Conservation (phyloP, 2,888 invertebrate genomes). For the Drosophila incognita region DNA sequence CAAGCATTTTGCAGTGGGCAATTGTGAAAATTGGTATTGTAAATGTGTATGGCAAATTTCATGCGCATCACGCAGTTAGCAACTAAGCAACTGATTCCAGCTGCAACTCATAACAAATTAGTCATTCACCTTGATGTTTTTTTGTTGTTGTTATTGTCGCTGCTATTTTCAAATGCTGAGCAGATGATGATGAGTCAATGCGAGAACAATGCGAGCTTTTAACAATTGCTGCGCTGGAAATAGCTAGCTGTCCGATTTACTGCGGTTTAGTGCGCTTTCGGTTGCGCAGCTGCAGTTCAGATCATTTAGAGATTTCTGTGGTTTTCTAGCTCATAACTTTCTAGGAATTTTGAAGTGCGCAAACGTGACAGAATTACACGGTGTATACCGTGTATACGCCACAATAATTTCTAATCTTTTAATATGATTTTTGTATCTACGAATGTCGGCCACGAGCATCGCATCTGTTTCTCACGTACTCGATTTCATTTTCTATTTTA, state of each 20-base stretch:
- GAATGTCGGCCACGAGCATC: slow-evolving; percentile 38
- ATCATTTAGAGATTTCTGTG: slow-evolving; percentile 48
- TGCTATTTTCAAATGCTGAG: slow-evolving; percentile 31
- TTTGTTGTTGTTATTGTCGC: slow-evolving; percentile 5
- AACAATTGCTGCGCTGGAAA: slow-evolving; percentile 28
- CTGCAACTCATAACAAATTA: slow-evolving; percentile 45
- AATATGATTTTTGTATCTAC: slow-evolving; percentile 61
- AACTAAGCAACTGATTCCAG: slow-evolving; percentile 22
- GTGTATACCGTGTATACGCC: slow-evolving; percentile 3
- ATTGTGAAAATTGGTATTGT: slow-evolving; percentile 44
- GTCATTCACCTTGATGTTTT: slow-evolving; percentile 10
- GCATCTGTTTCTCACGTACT: slow-evolving; percentile 61
- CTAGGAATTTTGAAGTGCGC: slow-evolving; percentile 63
- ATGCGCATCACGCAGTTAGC: slow-evolving; percentile 68
- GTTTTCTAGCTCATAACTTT: slow-evolving; percentile 62
- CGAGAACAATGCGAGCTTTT: slow-evolving; percentile 48
- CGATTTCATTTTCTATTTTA: slow-evolving; percentile 61
- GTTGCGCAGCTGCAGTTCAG: slow-evolving; percentile 52
- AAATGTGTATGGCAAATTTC: slow-evolving; percentile 57
- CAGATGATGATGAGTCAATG: slow-evolving; percentile 55
- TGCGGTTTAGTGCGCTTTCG: slow-evolving; percentile 56
- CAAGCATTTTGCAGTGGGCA: slow-evolving; percentile 29
- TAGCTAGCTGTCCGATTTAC: slow-evolving; percentile 23
- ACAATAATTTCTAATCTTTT: slow-evolving; percentile 67
- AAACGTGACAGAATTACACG: slow-evolving; percentile 63